Percentiles rank a stretch among this genome's conserved stretches.
Evolutionary conservation across 2,888 invertebrate species (phyloP).

Genomic region (Poecilobothrus nobilitatus): DNA sequence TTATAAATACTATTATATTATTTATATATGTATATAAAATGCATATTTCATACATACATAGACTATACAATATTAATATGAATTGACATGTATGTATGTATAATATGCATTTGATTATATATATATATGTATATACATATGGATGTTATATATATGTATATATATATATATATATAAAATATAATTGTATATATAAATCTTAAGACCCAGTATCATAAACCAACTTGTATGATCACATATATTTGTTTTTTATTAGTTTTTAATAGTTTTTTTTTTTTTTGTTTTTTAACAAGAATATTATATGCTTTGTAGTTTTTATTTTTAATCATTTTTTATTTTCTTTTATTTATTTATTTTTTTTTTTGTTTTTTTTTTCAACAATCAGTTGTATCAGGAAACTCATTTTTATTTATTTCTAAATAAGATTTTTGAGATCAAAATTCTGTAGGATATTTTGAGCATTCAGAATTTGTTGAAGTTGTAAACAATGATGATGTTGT

Average conservation of each 20-base stretch:
- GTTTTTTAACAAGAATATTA: slow-evolving; percentile 43
- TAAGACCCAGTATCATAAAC: slow-evolving; percentile 40
- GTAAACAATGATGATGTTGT: slow-evolving; percentile 35
- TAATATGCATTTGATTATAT: not conserved
- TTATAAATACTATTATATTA: no score
- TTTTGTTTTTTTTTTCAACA: slow-evolving; percentile 30
- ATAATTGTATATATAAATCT: not conserved
- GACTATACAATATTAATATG: no score
- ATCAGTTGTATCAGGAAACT: slow-evolving; percentile 45
- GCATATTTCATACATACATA: no score
- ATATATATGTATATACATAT: not conserved
- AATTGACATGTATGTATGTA: not conserved
- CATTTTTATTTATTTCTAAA: slow-evolving; percentile 24
- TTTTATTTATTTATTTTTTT: slow-evolving; percentile 16
- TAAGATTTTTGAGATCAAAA: slow-evolving; percentile 45
- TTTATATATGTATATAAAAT: no score
- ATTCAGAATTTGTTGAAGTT: slow-evolving; percentile 53
- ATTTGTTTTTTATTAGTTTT: not conserved
- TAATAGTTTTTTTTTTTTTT: slow-evolving; percentile 23
- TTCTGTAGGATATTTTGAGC: slow-evolving; percentile 46
- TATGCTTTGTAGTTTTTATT: slow-evolving; percentile 18
- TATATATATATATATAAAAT: not conserved
- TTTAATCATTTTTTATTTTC: slow-evolving; percentile 19
- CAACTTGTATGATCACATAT: slow-evolving; percentile 24
- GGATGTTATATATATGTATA: not conserved